Base-by-base conservation (phyloP, 2,797 vertebrate species). In the Lepus townsendii region DNA sequence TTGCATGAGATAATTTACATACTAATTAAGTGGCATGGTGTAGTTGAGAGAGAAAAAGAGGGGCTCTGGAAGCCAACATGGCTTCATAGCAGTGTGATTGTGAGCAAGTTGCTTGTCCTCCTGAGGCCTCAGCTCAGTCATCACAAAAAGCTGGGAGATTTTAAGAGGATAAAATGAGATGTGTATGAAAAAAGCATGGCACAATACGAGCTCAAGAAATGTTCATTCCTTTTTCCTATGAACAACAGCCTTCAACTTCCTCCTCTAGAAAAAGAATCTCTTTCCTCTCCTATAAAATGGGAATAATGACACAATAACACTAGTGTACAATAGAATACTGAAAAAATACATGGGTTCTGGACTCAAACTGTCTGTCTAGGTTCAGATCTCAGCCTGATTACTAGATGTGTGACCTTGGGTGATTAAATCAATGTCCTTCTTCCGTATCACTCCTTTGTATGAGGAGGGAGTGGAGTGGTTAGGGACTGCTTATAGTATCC, bases 1-100 rank as follows among this genome's bases (percentile, higher is more conserved):
- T 86, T 69, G 63, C 71, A 88, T 66, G 72, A 88, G 57, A 91
- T 95, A 75, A 97, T 97, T 97, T 96, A 79, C 94, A 96, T 96
- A 93, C 90, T 96, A 96, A 94, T 97, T 96, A 95, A 83, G 72
- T 76, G 30, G 62, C 38, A 19, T 1, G 24, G 26, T 72, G 52
- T 77, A 68, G 19, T 42, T 14, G 73, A 66, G n/a, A 91, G 71
- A 71, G 27, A 62, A 27, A 62, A 35, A 69, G 52, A 77, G 35
- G 47, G 19, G 27, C 30, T 83, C 52, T 60, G 83, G 38, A 91
- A 54, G 72, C 47, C 85, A 77, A 68, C 38, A 19, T 26, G 50
- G 38, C 62, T 75, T 91, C 63, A 24, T 14, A 79, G 26, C 79
- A 85, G 30, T 35, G 20, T 24, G 42, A 91, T 65, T 17, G 9